These are phyloP conservation scores for Argynnis bischoffii DNA, from an alignment of 2,888 invertebrate species.

Conservation along the genomic window DNA sequence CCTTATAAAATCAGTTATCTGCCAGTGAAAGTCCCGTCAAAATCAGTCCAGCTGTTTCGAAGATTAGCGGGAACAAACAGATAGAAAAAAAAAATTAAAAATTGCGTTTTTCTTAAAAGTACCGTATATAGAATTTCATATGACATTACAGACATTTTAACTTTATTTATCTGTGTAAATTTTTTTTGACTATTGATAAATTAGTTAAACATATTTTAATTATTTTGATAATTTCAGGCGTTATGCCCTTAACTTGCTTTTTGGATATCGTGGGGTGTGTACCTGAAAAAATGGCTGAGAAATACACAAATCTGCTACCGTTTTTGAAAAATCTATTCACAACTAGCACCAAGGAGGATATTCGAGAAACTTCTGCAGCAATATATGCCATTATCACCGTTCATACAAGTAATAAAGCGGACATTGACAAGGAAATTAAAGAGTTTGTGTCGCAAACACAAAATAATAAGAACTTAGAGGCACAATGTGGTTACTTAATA, in stretches of 20 bases:
- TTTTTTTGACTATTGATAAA: too few relatives aligned
- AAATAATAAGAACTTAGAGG: conserved; percentile 84
- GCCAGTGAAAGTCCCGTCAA: too few relatives aligned
- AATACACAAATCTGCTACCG: conserved; percentile 84
- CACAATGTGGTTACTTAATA: conserved; percentile 89
- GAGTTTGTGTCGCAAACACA: conserved; percentile 79
- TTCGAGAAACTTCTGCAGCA: conserved; percentile 87
- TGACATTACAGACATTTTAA: too few relatives aligned
- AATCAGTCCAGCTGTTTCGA: too few relatives aligned
- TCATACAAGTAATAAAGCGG: conserved; percentile 78
- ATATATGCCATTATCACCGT: conserved; percentile 89
- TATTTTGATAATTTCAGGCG: conserved; percentile 62
- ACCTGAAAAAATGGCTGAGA: conserved; percentile 85
- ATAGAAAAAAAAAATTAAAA: too few relatives aligned
- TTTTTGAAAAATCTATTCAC: conserved; percentile 86
- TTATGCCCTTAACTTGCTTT: conserved; percentile 87
- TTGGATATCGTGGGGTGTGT: conserved; percentile 93
- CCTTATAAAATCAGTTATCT: too few relatives aligned
- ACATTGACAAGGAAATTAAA: conserved; percentile 74
- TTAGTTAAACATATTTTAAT: too few relatives aligned
- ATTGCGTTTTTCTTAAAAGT: too few relatives aligned
- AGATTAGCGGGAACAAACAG: too few relatives aligned
- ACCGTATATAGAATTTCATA: too few relatives aligned
- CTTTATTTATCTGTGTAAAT: too few relatives aligned
- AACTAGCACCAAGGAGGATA: conserved; percentile 87